Percentiles rank a stretch among this genome's conserved stretches.
phyloP scores from a whole-genome alignment of 1,140 invertebrate species.

The Tachypleus tridentatus region DNA sequence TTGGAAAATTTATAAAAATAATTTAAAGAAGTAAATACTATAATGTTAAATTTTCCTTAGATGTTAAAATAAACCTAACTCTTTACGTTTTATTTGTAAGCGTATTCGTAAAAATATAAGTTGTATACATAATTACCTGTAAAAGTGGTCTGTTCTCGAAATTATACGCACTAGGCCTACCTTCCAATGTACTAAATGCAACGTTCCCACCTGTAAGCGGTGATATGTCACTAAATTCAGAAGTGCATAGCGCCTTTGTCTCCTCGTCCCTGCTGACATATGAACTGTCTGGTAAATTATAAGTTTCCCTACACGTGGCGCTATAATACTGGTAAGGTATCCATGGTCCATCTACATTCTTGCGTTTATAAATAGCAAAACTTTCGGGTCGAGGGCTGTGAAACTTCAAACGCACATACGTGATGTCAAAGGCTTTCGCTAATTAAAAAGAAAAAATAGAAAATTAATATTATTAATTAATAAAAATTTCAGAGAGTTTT shows the following conservation, averaged over 20 bases:
- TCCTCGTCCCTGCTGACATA: slow-evolving; percentile 58
- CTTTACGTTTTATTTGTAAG: too few relatives aligned
- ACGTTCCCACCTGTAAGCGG: slow-evolving; percentile 90
- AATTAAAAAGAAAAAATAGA: slow-evolving; percentile 33
- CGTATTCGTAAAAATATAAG: too few relatives aligned
- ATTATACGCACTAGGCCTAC: slow-evolving; percentile 75
- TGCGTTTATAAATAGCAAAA: slow-evolving; percentile 88
- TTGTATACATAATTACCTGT: slow-evolving; percentile 48
- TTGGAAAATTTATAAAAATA: too few relatives aligned
- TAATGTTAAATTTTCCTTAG: too few relatives aligned
- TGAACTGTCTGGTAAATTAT: slow-evolving; percentile 60
- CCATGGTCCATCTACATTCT: slow-evolving; percentile 64
- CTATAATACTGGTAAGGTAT: slow-evolving; percentile 95
- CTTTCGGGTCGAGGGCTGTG: slow-evolving; percentile 91
- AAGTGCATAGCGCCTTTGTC: slow-evolving; percentile 81
- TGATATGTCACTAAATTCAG: slow-evolving; percentile 94
- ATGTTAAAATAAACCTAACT: too few relatives aligned
- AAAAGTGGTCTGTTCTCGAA: slow-evolving; percentile 80
- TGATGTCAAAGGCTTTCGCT: slow-evolving; percentile 97
- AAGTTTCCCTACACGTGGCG: slow-evolving; percentile 79
- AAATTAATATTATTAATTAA: neutral
- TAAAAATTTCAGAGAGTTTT: too few relatives aligned
- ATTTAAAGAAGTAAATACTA: too few relatives aligned
- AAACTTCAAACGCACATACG: slow-evolving; percentile 85
- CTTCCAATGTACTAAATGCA: slow-evolving; percentile 90